These are phyloP conservation scores for Pteria penguin DNA, from an alignment of 2,888 invertebrate genomes.

Conservation along the genomic window DNA sequence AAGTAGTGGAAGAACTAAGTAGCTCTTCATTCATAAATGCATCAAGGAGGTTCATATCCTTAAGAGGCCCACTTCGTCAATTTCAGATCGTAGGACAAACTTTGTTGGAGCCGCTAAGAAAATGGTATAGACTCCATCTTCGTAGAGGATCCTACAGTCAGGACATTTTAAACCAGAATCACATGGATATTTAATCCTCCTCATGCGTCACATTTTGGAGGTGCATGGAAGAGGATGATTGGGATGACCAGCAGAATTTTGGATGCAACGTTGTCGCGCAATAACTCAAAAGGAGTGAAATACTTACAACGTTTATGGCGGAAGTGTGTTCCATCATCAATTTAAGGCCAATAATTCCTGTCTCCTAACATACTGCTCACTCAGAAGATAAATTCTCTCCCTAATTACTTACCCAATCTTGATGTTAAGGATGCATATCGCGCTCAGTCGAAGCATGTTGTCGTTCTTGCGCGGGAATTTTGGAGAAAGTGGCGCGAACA, in stretches of 20 bases:
- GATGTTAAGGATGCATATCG: background rate
- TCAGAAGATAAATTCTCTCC: background rate
- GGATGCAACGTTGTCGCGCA: conserved; percentile 30
- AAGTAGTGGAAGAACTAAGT: conserved; percentile 45
- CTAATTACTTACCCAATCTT: background rate
- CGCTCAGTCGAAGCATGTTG: background rate
- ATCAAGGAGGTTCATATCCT: conserved; percentile 37
- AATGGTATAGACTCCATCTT: conserved; percentile 21
- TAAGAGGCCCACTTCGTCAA: conserved; percentile 33
- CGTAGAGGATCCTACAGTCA: conserved; percentile 30
- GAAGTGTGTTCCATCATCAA: conserved; percentile 14
- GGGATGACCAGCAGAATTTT: conserved; percentile 40
- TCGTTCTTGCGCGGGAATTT: background rate
- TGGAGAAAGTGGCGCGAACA: background rate
- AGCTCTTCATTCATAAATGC: conserved; percentile 46
- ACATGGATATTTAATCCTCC: conserved; percentile 43
- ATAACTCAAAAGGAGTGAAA: background rate
- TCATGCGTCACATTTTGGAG: conserved; percentile 51
- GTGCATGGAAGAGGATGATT: conserved; percentile 47
- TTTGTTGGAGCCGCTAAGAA: conserved; percentile 39
- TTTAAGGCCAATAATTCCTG: conserved; percentile 7
- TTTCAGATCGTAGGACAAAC: conserved; percentile 47
- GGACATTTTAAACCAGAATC: conserved; percentile 1
- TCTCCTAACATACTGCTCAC: background rate
- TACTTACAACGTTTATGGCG: conserved; percentile 7